These are phyloP conservation scores for Synodontis membranacea DNA, from an alignment of 2,113 vertebrate species.

Conservation along the genomic window DNA sequence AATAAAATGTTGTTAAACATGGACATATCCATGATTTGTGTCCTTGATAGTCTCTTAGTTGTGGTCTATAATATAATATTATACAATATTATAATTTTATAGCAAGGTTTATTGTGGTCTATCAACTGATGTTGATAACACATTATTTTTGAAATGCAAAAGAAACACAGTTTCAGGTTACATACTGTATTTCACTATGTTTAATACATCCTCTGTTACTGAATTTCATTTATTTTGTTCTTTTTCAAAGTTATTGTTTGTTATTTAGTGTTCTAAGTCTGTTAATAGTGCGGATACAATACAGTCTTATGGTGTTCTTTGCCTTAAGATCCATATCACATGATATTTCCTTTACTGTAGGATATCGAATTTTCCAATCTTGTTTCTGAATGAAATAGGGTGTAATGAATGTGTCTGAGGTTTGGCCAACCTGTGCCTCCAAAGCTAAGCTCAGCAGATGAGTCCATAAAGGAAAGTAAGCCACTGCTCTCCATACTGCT, in stretches of 20 bases:
- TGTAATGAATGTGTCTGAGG: background rate
- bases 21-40: background rate
- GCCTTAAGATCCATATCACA: background rate
- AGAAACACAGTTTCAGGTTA: too few species aligned
- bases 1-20: background rate
- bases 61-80: background rate
- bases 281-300: too few species aligned
- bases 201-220: background rate
- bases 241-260: too few species aligned
- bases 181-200: background rate
- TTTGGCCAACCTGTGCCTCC: conserved; percentile 49
- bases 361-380: background rate
- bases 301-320: too few species aligned
- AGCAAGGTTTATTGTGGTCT: background rate
- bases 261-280: background rate
- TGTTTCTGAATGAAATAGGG: background rate
- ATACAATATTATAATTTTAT: background rate
- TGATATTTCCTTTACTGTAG: background rate
- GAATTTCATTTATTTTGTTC: background rate
- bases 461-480: background rate
- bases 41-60: background rate
- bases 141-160: too few species aligned
- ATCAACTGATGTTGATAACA: background rate
- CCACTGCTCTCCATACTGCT: conserved; percentile 44
- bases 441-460: conserved; percentile 1